Evolutionary conservation across 2,888 invertebrate genomes (phyloP).

Genomic region (Campoplex nolae): DNA sequence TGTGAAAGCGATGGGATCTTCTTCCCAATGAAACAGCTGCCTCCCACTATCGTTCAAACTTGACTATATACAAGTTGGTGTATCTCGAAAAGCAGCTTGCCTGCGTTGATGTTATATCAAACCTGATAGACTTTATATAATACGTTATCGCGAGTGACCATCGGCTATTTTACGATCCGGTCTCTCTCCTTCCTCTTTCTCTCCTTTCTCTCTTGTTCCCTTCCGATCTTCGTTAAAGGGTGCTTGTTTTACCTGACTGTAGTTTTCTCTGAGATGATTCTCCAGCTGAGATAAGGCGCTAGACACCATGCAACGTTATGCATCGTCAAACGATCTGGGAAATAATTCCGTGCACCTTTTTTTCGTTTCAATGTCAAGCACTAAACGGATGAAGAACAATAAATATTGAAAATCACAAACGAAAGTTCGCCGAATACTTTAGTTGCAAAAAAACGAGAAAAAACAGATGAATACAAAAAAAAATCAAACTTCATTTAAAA

Average conservation of each 20-base stretch:
- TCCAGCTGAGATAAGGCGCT: conserved; percentile 3
- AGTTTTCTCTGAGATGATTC: conserved; percentile 11
- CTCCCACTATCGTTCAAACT: conserved; percentile 73
- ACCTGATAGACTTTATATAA: conserved; percentile 35
- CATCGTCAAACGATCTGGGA: neutral
- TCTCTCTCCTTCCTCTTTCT: conserved; percentile 12
- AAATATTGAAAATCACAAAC: no score
- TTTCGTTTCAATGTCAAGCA: neutral
- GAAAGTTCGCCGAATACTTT: no score
- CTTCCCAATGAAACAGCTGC: conserved; percentile 77
- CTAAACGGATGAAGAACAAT: no score
- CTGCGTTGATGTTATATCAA: conserved; percentile 52
- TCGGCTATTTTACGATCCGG: conserved; percentile 57
- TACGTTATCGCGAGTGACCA: conserved; percentile 56
- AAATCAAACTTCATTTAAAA: neutral
- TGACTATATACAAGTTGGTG: conserved; percentile 21
- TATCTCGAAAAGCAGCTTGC: conserved; percentile 39
- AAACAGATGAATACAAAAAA: neutral
- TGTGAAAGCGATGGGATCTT: conserved; percentile 65
- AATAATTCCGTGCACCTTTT: neutral
- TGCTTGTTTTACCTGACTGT: neutral
- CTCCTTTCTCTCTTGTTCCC: neutral
- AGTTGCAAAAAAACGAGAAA: neutral
- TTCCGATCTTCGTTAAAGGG: neutral
- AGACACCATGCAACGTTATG: neutral